Evolutionary conservation across 2,888 invertebrate species (phyloP), one percentile per base, ranked within the genome.

Genomic region (Pandemis corylana): DNA sequence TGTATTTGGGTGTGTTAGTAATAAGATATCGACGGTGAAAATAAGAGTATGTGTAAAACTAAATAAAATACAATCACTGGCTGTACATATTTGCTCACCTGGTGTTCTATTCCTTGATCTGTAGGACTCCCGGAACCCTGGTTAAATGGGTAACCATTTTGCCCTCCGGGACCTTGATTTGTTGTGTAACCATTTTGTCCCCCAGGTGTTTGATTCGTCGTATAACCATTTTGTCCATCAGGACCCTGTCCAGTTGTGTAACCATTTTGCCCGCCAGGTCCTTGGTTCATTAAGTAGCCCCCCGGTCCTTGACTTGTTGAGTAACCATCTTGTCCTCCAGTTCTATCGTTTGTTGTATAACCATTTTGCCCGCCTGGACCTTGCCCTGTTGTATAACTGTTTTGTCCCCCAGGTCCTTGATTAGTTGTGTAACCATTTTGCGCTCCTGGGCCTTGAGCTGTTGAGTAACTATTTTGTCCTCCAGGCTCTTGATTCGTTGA

Each of bases 371-470:
- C 70, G 5, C 42, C 51, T 36, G 61, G 20, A 2, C 42, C n/a
- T 49, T 41, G 61, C 5, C 3, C 28, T 0, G 67, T 5, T 41
- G 10, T 67, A 41, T 53, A 41, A 67, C 51, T 12, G 36, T 53
- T 67, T 36, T n/a, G 41, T 13, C n/a, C 41, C 5, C 65, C 49
- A 2, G 66, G 66, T 51, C 66, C 41, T 53, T 53, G 66, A 5
- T 12, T 53, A 0, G 51, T 5, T n/a, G 53, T 10, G n/a, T 53
- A 36, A 41, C 36, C 66, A 9, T 36, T 41, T 15, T 41, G 53
- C 15, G 41, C 78, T 49, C 78, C 77, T 63, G 53, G 72, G n/a
- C 78, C 72, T 28, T 67, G 66, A 12, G 10, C 36, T 0, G 51
- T 10, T 7, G 41, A 4, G 12, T 53, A 41, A 10, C 53, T 53